Conservation (phyloP, 35 echinoderm and acorn worm species). For the Ophioderma brevispina region DNA sequence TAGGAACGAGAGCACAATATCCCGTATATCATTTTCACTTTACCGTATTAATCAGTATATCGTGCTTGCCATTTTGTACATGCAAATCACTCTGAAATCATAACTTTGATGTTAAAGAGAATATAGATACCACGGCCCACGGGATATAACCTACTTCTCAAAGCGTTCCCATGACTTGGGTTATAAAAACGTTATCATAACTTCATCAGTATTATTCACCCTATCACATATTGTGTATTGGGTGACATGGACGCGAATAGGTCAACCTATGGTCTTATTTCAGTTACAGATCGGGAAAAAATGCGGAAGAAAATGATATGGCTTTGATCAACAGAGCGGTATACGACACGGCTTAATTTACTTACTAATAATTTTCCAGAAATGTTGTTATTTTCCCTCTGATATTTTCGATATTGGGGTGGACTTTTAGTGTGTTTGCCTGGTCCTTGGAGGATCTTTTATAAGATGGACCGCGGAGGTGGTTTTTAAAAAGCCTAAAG, state of each 20-base stretch:
- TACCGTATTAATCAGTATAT: background rate
- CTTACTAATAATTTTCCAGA: no score
- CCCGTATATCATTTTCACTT: background rate
- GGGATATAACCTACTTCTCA: background rate
- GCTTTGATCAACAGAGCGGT: no score
- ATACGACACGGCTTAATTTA: no score
- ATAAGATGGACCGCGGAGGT: no score
- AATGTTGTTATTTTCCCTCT: no score
- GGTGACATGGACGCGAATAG: background rate
- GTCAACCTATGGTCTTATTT: background rate
- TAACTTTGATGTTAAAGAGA: background rate
- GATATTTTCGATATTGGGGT: no score
- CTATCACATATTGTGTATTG: background rate
- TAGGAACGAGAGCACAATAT: background rate
- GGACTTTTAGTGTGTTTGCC: no score
- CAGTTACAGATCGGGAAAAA: no score
- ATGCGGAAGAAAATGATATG: no score
- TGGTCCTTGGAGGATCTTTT: no score
- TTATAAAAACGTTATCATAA: slow-evolving; percentile 9
- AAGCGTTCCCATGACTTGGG: background rate
- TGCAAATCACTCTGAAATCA: background rate
- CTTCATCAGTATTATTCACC: background rate
- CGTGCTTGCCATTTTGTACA: background rate
- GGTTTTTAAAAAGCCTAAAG: no score
- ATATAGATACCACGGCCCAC: background rate